Base-by-base conservation (phyloP, 2,888 invertebrate species). In the Leucophenga montana region DNA sequence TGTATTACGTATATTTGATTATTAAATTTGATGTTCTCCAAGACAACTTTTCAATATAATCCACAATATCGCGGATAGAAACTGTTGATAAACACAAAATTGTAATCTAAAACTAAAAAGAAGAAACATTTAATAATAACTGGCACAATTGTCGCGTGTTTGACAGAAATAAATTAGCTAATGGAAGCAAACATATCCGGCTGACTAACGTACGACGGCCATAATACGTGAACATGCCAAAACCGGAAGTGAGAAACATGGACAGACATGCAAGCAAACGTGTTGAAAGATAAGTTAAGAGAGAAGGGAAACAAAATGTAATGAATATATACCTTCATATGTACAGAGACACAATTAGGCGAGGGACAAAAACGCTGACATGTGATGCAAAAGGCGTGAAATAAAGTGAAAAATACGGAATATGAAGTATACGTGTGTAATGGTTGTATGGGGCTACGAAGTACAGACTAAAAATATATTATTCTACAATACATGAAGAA, bases 271-370 rank as follows among this genome's bases (percentile, higher is more conserved):
- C 48, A 62, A 62, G 48, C 13, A 44, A 62, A 54, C 18, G 6
- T 27, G 59, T 33, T 8, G 22, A 59, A 8, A 59, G 16, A 8
- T 33, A 59, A 18, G 9, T 59, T 13, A n/a, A 11, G 3, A 59
- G 4, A 33, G 13, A 14, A 33, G 33, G 11, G 16, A 6, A 59
- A 31, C 14, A 31, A 59, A 27, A 14, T 13, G 9, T 5, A 8
- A 54, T 13, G 22, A 59, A 31, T 18, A 59, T 33, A 59, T 0
- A 59, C 27, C 16, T 18, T 18, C 20, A 54, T 6, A 57, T 3
- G 31, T 6, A 57, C 14, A 66, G 14, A 53, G 16, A 53, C 44
- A 66, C 33, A 66, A 56, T 66, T 53, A 66, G 44, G 56, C 56
- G 54, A 65, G 50, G 50, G 50, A 31, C 18, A 54, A 44, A 33